Conservation (phyloP, 1,140 invertebrate species). For the Cydia splendana region DNA sequence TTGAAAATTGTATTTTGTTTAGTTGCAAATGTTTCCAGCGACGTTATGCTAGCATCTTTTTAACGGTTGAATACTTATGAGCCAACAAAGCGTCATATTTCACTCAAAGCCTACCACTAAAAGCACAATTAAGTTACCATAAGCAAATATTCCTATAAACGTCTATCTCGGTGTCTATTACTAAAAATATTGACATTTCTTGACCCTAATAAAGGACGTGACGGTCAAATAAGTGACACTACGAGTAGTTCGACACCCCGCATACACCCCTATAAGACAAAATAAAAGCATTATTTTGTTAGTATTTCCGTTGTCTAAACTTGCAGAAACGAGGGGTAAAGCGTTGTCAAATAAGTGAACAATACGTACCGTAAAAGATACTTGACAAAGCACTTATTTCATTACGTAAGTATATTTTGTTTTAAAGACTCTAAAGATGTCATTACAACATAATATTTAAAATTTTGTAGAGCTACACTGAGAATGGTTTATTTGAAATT, state of each 20-base stretch:
- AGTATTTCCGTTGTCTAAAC: conserved; percentile 31
- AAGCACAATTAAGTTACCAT: conserved; percentile 20
- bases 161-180: conserved; percentile 42
- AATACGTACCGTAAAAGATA: conserved; percentile 10
- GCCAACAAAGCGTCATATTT: neutral
- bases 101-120: neutral
- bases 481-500: too few relatives aligned
- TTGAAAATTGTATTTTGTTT: too few relatives aligned
- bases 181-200: conserved; percentile 46
- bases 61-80: neutral
- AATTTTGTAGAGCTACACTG: too few relatives aligned
- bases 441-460: too few relatives aligned
- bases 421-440: neutral
- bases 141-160: conserved; percentile 39
- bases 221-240: conserved; percentile 57
- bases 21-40: too few relatives aligned
- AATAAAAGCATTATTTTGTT: conserved; percentile 60
- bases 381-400: conserved; percentile 25
- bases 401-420: neutral
- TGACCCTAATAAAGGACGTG: conserved; percentile 57
- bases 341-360: neutral
- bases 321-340: conserved; percentile 28
- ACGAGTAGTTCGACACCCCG: conserved; percentile 50
- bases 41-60: too few relatives aligned
- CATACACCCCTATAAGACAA: conserved; percentile 54